phyloP scores from a whole-genome alignment of 1,140 invertebrate genomes.

The Agrilus planipennis region DNA sequence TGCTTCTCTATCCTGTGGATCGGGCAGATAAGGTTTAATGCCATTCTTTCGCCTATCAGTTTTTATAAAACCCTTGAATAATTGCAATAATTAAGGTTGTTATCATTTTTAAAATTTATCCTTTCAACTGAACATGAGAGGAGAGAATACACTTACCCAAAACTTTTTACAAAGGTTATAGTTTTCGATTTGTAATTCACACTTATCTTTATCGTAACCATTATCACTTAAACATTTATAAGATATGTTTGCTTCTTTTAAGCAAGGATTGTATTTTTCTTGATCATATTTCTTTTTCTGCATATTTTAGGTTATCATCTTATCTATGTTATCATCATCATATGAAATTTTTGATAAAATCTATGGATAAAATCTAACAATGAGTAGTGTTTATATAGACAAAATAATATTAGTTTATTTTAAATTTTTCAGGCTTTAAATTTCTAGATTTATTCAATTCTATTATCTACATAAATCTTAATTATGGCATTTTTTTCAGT shows the following conservation, averaged over 20 bases:
- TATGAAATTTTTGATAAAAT: too few species aligned
- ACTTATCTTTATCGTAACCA: slow-evolving; percentile 46
- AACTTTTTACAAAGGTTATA: slow-evolving; percentile 45
- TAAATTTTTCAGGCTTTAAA: too few species aligned
- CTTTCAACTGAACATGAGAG: neutral
- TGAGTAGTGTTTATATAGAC: too few species aligned
- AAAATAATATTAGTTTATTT: too few species aligned
- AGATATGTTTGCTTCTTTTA: slow-evolving; percentile 46
- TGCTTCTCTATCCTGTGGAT: slow-evolving; percentile 37
- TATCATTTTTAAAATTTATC: neutral
- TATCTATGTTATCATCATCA: too few species aligned
- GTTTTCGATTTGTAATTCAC: slow-evolving; percentile 47
- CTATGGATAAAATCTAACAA: too few species aligned
- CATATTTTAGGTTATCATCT: too few species aligned
- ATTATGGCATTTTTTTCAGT: too few species aligned
- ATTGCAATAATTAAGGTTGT: neutral
- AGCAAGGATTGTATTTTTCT: slow-evolving; percentile 33
- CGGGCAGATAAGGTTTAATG: slow-evolving; percentile 37
- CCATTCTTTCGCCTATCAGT: slow-evolving; percentile 36
- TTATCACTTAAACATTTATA: slow-evolving; percentile 47
- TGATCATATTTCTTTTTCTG: slow-evolving; percentile 6
- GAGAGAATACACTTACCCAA: slow-evolving; percentile 22
- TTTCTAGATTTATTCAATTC: too few species aligned
- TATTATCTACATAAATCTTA: too few species aligned
- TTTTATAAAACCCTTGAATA: slow-evolving; percentile 36